Evolutionary conservation across 2,888 invertebrate species (phyloP).

Genomic region (Cybosia mesomella): DNA sequence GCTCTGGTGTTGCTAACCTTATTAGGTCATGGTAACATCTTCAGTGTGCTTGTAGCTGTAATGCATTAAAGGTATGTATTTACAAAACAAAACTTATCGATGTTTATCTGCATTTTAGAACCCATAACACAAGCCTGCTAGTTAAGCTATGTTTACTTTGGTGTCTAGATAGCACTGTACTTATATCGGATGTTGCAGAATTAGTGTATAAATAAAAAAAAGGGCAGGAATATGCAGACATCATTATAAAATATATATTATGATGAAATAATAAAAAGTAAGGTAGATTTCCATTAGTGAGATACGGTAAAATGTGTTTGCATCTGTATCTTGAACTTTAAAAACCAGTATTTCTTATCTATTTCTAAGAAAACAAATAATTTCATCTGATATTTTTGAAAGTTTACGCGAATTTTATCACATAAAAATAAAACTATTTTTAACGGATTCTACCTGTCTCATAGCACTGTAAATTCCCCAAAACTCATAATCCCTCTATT

Average conservation of each 20-base stretch:
- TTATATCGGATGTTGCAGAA: no score
- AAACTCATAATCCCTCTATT: slow-evolving; percentile 33
- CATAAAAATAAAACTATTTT: not conserved
- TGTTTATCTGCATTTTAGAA: no score
- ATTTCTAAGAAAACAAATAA: slow-evolving; percentile 1
- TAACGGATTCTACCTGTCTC: slow-evolving; percentile 29
- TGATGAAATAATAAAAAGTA: not conserved
- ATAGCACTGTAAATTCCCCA: slow-evolving; percentile 21
- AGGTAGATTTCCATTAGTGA: slow-evolving; percentile 8
- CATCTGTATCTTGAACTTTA: not conserved
- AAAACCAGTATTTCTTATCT: not conserved
- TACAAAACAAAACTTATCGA: no score
- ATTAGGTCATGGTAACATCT: not conserved
- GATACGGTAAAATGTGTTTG: not conserved
- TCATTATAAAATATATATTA: not conserved
- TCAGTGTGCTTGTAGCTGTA: not conserved
- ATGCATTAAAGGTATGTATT: no score
- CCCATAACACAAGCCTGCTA: no score
- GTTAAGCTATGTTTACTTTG: no score
- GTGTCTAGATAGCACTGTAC: no score
- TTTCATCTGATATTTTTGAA: slow-evolving; percentile 28
- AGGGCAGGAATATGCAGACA: no score
- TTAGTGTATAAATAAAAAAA: no score
- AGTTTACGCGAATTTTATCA: not conserved
- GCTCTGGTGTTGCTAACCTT: not conserved